Conservation (phyloP, 2,113 vertebrate species). For the Toxotes chatareus region DNA sequence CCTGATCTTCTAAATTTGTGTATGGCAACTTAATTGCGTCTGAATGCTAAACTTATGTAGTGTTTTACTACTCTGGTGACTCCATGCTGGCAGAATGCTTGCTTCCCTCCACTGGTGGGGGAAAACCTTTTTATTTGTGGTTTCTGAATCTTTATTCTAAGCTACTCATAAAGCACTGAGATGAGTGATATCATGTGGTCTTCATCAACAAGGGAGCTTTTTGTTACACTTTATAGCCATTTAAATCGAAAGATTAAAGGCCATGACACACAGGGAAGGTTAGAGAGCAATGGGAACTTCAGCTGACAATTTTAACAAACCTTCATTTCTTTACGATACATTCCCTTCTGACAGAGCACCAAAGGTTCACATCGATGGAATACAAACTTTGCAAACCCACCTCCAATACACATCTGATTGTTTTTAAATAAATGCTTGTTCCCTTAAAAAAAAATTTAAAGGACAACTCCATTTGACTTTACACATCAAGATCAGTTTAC, state of each 20-base stretch:
- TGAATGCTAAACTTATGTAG: constrained; percentile 60
- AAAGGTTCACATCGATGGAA: not conserved
- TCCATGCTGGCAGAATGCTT: constrained; percentile 65
- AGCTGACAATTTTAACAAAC: constrained; percentile 44
- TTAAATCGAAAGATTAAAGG: constrained; percentile 69
- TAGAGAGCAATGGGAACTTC: constrained; percentile 36
- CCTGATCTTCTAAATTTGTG: constrained; percentile 70
- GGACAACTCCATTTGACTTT: not conserved
- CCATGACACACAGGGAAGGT: constrained; percentile 60
- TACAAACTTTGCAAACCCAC: not conserved
- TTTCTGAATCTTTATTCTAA: constrained; percentile 71
- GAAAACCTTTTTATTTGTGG: constrained; percentile 75
- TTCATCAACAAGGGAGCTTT: constrained; percentile 70
- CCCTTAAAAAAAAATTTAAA: not conserved
- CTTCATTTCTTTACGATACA: constrained; percentile 9
- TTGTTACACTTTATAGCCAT: constrained; percentile 64
- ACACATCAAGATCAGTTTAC: not conserved
- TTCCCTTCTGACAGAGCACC: not conserved
- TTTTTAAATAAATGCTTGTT: not conserved
- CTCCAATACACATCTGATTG: not conserved
- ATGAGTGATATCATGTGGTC: constrained; percentile 78
- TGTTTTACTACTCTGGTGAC: constrained; percentile 75
- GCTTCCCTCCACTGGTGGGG: constrained; percentile 53
- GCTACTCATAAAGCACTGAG: constrained; percentile 69
- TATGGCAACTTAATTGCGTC: constrained; percentile 70